Evolutionary conservation across 2,797 vertebrate genomes (phyloP).

Genomic region (Thaleichthys pacificus): DNA sequence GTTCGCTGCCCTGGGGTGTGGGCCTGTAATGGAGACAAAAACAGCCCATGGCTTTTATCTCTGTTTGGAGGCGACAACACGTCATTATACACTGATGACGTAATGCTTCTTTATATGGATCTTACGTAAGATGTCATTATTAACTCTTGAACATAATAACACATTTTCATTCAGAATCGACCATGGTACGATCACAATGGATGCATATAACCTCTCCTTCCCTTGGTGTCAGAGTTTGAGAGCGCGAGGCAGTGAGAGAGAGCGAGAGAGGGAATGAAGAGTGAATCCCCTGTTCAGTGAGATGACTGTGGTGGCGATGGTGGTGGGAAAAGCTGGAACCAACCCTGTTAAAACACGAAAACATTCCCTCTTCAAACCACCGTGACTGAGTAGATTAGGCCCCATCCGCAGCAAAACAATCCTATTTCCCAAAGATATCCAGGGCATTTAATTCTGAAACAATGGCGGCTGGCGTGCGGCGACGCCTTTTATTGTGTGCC

Average conservation of each 20-base stretch:
- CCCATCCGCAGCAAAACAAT: conserved; percentile 73
- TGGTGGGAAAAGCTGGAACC: conserved; percentile 67
- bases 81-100: conserved; percentile 46
- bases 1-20: conserved; percentile 57
- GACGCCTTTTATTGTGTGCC: conserved; percentile 60
- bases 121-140: conserved; percentile 48
- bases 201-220: conserved; percentile 53
- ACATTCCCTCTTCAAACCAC: conserved; percentile 76
- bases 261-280: conserved; percentile 21
- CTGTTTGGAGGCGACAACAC: conserved; percentile 48
- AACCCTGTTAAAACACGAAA: conserved; percentile 76
- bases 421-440: conserved; percentile 76
- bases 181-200: conserved; percentile 53
- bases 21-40: conserved; percentile 67
- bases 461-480: conserved; percentile 60
- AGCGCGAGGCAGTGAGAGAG: conserved; percentile 29
- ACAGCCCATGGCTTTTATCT: conserved; percentile 65
- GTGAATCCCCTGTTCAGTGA: conserved; percentile 53
- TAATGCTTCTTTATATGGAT: conserved; percentile 31
- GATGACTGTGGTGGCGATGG: conserved; percentile 60
- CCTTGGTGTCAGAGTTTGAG: conserved; percentile 39
- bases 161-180: conserved; percentile 29
- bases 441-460: conserved; percentile 73
- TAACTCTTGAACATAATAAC: conserved; percentile 31
- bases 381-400: conserved; percentile 80